phyloP scores from a whole-genome alignment of 2,888 invertebrate genomes.

The Byasa hedistus region DNA sequence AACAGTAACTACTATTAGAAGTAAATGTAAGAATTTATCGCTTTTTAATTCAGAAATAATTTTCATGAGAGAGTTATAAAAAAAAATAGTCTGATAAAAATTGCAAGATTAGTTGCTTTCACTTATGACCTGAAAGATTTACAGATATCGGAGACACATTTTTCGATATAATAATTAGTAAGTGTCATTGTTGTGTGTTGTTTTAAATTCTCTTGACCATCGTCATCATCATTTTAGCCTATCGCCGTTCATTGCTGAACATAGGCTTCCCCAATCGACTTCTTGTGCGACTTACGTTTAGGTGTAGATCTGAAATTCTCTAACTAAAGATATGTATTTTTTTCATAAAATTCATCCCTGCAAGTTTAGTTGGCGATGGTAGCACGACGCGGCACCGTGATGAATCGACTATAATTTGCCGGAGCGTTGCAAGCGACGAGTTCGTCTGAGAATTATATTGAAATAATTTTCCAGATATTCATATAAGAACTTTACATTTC shows the following conservation, averaged over 20 bases:
- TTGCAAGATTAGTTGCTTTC: no score
- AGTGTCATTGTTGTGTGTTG: no score
- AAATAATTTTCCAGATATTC: constrained; percentile 28
- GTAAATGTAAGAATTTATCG: no score
- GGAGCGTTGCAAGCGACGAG: constrained; percentile 23
- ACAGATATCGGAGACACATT: no score
- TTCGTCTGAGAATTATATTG: constrained; percentile 27
- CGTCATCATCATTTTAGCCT: not conserved
- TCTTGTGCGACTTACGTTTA: not conserved
- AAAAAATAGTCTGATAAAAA: no score
- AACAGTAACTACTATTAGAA: no score
- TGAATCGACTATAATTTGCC: constrained; percentile 29
- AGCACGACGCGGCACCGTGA: constrained; percentile 23
- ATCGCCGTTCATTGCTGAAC: not conserved
- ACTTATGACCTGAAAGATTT: no score
- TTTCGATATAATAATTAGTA: no score
- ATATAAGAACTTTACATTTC: constrained; percentile 22
- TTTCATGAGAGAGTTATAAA: no score
- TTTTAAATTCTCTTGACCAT: no score
- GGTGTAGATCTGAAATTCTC: no score
- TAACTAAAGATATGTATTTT: not conserved
- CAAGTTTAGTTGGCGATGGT: constrained; percentile 20
- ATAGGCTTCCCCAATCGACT: not conserved
- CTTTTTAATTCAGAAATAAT: no score
- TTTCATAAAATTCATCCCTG: constrained; percentile 11